Conservation (phyloP, 2,797 vertebrate species). For the Tadarida brasiliensis region DNA sequence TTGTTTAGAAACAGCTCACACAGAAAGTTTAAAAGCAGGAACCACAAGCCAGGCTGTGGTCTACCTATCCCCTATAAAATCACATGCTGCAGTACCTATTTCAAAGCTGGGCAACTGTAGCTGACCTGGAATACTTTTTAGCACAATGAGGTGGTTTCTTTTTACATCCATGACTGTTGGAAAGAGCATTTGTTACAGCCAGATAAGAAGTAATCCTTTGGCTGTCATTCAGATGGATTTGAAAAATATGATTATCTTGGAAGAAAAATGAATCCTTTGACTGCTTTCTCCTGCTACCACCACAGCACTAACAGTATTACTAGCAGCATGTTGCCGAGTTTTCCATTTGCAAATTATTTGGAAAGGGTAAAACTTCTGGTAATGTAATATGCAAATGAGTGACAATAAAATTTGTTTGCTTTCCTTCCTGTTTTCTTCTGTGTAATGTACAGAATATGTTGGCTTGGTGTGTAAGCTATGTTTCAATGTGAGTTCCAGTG, state of each 20-base stretch:
- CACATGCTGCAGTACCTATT: slow-evolving; percentile 11
- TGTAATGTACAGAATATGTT: background rate
- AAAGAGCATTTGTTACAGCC: slow-evolving; percentile 75
- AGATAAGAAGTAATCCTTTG: slow-evolving; percentile 88
- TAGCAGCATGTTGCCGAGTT: slow-evolving; percentile 81
- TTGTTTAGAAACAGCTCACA: slow-evolving; percentile 64
- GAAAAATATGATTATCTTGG: slow-evolving; percentile 87
- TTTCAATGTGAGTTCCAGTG: background rate
- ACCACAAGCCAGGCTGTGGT: slow-evolving; percentile 58
- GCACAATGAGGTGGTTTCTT: slow-evolving; percentile 44
- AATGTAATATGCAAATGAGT: slow-evolving; percentile 82
- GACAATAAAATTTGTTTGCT: slow-evolving; percentile 82
- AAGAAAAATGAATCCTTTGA: slow-evolving; percentile 84
- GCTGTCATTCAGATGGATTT: slow-evolving; percentile 83
- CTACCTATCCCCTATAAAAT: slow-evolving; percentile 75
- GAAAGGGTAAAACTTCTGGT: slow-evolving; percentile 77
- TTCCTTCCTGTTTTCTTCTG: slow-evolving; percentile 75
- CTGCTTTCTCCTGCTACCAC: slow-evolving; percentile 83
- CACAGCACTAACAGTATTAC: slow-evolving; percentile 84
- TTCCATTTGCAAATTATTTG: slow-evolving; percentile 86
- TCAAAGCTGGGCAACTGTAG: slow-evolving; percentile 59
- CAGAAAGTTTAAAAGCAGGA: slow-evolving; percentile 69
- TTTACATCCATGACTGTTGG: slow-evolving; percentile 60
- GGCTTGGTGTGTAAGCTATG: background rate
- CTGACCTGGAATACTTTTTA: slow-evolving; percentile 63